Evolutionary conservation across 2,113 vertebrate genomes (phyloP).

Genomic region (Oncorhynchus mykiss): DNA sequence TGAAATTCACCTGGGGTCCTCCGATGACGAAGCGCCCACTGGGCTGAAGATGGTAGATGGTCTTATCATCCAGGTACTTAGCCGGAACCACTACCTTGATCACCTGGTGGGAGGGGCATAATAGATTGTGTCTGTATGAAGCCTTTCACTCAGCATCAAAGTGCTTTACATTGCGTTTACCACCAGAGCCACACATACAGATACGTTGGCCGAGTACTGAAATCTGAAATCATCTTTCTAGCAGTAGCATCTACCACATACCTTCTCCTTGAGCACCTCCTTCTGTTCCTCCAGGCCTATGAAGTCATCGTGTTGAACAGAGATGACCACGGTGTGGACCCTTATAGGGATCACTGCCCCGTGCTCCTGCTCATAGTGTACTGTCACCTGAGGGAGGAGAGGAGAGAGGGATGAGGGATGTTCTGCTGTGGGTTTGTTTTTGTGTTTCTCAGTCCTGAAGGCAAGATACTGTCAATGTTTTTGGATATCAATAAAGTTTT

Average conservation of each 20-base stretch:
- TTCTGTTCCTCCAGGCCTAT: slow-evolving; percentile 84
- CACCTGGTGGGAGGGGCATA: slow-evolving; percentile 57
- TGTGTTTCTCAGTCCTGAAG: too few relatives aligned
- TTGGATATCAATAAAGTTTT: too few relatives aligned
- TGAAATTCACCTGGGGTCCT: slow-evolving; percentile 85
- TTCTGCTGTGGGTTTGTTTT: too few relatives aligned
- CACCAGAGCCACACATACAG: too few relatives aligned
- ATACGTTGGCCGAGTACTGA: too few relatives aligned
- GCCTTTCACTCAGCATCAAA: not conserved
- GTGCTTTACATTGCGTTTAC: slow-evolving; percentile 35
- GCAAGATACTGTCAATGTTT: too few relatives aligned
- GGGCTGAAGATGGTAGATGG: slow-evolving; percentile 92
- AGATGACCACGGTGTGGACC: slow-evolving; percentile 93
- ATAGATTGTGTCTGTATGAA: not conserved
- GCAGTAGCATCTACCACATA: slow-evolving; percentile 16
- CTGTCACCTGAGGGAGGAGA: slow-evolving; percentile 78
- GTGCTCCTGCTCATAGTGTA: slow-evolving; percentile 85
- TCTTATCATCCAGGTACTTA: slow-evolving; percentile 90
- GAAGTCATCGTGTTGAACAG: slow-evolving; percentile 88
- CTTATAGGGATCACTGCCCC: slow-evolving; percentile 86
- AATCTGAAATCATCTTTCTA: too few relatives aligned
- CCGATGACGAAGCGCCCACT: slow-evolving; percentile 96
- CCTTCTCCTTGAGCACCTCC: slow-evolving; percentile 81
- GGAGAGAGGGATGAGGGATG: not conserved
- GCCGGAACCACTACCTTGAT: slow-evolving; percentile 85